A percentile compares a stretch with the other conserved stretches of the same genome.
phyloP scores from a whole-genome alignment of 2,797 vertebrate genomes.

The Amniataba percoides region DNA sequence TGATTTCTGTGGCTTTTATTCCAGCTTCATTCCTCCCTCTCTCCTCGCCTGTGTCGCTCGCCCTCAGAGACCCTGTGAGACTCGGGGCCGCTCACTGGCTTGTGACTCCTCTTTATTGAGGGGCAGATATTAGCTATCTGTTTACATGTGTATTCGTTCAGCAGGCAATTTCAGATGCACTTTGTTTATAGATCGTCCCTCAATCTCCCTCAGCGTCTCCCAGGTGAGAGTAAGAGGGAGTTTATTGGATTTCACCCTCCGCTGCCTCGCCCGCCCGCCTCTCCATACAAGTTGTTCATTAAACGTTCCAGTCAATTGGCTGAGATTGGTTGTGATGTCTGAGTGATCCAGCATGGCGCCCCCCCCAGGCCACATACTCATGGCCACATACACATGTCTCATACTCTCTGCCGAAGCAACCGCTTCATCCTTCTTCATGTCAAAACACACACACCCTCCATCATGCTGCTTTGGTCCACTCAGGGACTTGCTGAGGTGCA shows the following conservation, averaged over 20 bases:
- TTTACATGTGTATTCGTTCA: slow-evolving; percentile 82
- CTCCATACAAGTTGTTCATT: slow-evolving; percentile 80
- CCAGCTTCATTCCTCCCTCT: slow-evolving; percentile 2
- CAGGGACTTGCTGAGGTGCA: slow-evolving; percentile 20
- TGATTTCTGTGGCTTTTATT: slow-evolving; percentile 35
- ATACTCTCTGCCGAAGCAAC: slow-evolving; percentile 32
- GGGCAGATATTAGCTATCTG: slow-evolving; percentile 82
- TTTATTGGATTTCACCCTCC: slow-evolving; percentile 85
- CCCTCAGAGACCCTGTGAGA: slow-evolving; percentile 50
- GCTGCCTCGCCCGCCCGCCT: slow-evolving; percentile 64
- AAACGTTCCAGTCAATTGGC: slow-evolving; percentile 83
- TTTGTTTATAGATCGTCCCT: slow-evolving; percentile 80
- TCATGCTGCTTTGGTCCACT: slow-evolving; percentile 16
- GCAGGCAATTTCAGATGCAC: slow-evolving; percentile 78
- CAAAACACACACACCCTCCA: slow-evolving; percentile 32
- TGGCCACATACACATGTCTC: no score
- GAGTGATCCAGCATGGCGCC: slow-evolving; percentile 68
- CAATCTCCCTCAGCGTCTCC: slow-evolving; percentile 65
- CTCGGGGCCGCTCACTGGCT: slow-evolving; percentile 67
- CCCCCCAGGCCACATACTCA: slow-evolving; percentile 63
- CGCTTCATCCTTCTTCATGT: slow-evolving; percentile 53
- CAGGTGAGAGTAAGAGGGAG: slow-evolving; percentile 76
- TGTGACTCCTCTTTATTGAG: slow-evolving; percentile 79
- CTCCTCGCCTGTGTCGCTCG: slow-evolving; percentile 16
- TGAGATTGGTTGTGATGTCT: slow-evolving; percentile 74